Conservation (phyloP, 2,113 vertebrate genomes). For the Corynorhinus townsendii region DNA sequence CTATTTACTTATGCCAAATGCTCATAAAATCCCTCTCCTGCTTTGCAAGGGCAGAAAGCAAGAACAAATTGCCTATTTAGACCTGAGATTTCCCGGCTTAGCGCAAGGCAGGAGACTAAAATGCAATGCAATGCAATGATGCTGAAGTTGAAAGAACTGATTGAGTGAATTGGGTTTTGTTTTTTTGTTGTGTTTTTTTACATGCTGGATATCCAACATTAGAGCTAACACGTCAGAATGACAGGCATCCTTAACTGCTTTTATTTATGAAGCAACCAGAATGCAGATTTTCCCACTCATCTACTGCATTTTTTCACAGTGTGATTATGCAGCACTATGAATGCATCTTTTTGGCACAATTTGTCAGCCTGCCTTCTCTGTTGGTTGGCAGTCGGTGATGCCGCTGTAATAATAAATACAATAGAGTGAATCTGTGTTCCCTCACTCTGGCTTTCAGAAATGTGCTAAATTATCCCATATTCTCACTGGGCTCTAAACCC, state of each 20-base stretch:
- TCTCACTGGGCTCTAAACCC: neutral
- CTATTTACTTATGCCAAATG: conserved; percentile 31
- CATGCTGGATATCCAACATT: neutral
- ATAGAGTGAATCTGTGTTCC: neutral
- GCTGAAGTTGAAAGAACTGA: neutral
- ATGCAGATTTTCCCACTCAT: neutral
- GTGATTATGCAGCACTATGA: neutral
- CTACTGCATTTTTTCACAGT: neutral
- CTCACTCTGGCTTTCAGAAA: conserved; percentile 4
- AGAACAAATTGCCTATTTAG: conserved; percentile 56
- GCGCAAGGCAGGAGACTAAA: neutral
- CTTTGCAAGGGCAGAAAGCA: conserved; percentile 30
- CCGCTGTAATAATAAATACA: neutral
- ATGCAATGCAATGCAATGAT: neutral
- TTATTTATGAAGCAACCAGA: conserved; percentile 19
- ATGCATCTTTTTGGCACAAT: conserved; percentile 34
- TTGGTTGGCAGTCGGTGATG: neutral
- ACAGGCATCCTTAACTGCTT: neutral
- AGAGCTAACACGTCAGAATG: neutral
- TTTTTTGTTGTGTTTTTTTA: neutral
- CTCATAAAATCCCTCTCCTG: conserved; percentile 31
- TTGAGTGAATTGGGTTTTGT: neutral
- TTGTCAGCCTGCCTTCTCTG: neutral
- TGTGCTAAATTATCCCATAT: neutral
- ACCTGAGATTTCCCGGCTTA: conserved; percentile 18